These are phyloP conservation scores for Chymomyza fuscimana DNA, from an alignment of 2,888 invertebrate species.

Conservation along the genomic window DNA sequence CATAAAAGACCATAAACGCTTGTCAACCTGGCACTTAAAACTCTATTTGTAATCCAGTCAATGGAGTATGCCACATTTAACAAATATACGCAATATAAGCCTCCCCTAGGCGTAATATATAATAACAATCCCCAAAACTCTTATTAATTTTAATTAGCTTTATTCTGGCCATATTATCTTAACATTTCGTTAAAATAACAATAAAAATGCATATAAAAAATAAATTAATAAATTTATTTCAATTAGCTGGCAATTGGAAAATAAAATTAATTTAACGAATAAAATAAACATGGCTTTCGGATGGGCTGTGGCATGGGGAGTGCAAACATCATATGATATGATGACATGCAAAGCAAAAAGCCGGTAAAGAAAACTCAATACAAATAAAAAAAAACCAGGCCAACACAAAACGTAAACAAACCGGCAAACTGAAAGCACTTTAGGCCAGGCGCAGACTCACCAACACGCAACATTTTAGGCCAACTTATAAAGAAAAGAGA, in stretches of 20 bases:
- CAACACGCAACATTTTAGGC: constrained; percentile 27
- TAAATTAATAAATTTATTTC: background rate
- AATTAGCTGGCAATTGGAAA: background rate
- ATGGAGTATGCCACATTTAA: no score
- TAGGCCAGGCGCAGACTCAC: constrained; percentile 59
- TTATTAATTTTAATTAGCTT: no score
- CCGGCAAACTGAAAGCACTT: constrained; percentile 64
- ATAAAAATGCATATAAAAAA: background rate
- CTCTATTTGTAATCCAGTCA: no score
- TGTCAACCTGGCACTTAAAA: no score
- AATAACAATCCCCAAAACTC: no score
- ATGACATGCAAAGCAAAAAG: constrained; percentile 53
- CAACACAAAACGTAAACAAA: constrained; percentile 75
- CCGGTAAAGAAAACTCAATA: constrained; percentile 44
- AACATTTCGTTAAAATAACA: no score
- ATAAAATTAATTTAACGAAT: background rate
- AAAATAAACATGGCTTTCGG: background rate
- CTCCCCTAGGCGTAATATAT: no score
- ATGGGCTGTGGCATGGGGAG: background rate
- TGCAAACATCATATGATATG: constrained; percentile 26
- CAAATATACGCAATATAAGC: no score
- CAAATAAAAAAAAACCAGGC: constrained; percentile 2
- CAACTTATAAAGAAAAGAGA: constrained; percentile 4
- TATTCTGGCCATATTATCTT: no score
- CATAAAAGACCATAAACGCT: no score